Base-by-base conservation (phyloP, 2,113 vertebrate species). In the Rhinogobius similis region DNA sequence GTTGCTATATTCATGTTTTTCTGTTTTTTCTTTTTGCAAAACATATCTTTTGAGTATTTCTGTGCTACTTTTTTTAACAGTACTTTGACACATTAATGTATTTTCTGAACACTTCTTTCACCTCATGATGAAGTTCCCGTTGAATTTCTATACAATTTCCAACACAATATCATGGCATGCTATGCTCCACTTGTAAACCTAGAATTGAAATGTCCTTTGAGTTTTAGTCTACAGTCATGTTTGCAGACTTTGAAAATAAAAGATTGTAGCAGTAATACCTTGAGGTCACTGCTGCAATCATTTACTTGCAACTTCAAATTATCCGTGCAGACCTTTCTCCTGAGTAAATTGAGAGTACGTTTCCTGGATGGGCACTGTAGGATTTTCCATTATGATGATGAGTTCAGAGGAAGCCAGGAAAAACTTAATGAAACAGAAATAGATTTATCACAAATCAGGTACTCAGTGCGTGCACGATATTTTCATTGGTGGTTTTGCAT, bases 251-350 rank as follows among this genome's bases (percentile, higher is more conserved):
- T 14, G 23, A 55, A 12, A 1, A 5, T 13, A 26, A 21, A 72
- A 75, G 82, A 77, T 78, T 71, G 82, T 72, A 73, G 77, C 62
- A 21, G 50, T 77, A 70, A 73, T 77, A 86, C 84, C 75, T 78
- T 62, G 69, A 55, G 66, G 69, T 46, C 77, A 67, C 81, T 23
- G 65, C 63, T 72, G 68, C 79, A 73, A 39, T 87, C 65, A 36
- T 20, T 61, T 36, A n/a, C 52, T 85, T 83, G 75, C 56, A 52
- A 65, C 73, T 65, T 59, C 62, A 84, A 76, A 78, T 55, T 29
- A 39, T 58, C 65, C 48, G 32, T 14, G 5, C 10, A 44, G 38
- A 72, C 46, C 1, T 71, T 59, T 62, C 63, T 11, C 43, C 70
- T 58, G 16, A 48, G 20, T 64, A 55, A 32, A 78, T 52, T 64